Evolutionary conservation across 2,888 invertebrate genomes (phyloP).

Genomic region (Physocephala rufipes): DNA sequence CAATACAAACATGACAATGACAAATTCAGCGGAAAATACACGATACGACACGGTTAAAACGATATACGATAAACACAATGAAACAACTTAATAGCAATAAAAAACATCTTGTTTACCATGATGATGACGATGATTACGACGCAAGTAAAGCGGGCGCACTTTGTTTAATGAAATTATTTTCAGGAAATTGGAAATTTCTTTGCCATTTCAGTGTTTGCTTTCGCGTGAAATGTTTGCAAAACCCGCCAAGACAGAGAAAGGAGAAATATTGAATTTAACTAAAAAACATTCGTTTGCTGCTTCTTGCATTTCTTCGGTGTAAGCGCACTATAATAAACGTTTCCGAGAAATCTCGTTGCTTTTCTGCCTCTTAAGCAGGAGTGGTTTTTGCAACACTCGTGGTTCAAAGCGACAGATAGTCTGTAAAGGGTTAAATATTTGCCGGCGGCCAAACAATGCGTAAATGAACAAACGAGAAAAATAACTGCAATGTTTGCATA

Average conservation of each 20-base stretch:
- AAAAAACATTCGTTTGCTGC: no score
- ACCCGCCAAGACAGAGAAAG: no score
- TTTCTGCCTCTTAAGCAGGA: no score
- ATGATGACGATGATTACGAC: conserved; percentile 4
- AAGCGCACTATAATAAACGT: no score
- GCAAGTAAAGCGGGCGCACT: not conserved
- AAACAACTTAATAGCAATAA: conserved; percentile 31
- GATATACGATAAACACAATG: conserved; percentile 19
- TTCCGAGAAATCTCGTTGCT: no score
- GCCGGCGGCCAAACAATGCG: not conserved
- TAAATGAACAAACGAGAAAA: not conserved
- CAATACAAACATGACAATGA: not conserved
- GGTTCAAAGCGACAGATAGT: no score
- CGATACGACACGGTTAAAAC: not conserved
- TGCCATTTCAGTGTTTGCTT: not conserved
- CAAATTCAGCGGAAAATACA: not conserved
- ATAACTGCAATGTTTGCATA: conserved; percentile 16
- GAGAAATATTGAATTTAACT: no score
- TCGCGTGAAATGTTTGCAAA: not conserved
- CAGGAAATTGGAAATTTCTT: not conserved
- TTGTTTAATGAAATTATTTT: conserved; percentile 11
- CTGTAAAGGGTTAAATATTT: no score
- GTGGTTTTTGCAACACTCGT: no score
- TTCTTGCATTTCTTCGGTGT: no score
- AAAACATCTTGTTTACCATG: conserved; percentile 26